A percentile compares a stretch with the other conserved stretches of the same genome.
Evolutionary conservation across 1,140 invertebrate genomes (phyloP).

Genomic region (Aphaenogaster rudis): DNA sequence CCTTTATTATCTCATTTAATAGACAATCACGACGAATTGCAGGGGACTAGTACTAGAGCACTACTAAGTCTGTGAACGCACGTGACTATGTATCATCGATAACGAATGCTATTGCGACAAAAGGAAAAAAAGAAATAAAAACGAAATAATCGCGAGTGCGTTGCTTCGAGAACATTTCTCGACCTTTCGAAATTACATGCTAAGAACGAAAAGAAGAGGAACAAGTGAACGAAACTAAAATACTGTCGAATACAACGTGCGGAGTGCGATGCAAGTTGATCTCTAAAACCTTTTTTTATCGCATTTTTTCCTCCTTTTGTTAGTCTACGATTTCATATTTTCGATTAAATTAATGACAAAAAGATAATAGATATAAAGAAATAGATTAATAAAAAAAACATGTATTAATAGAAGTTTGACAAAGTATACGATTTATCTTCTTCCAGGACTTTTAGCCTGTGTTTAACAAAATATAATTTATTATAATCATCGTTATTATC

Average conservation of each 20-base stretch:
- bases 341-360: neutral
- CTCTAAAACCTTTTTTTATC: slow-evolving; percentile 57
- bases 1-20: slow-evolving; percentile 38
- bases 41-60: slow-evolving; percentile 45
- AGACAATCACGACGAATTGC: slow-evolving; percentile 56
- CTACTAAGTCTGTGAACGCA: slow-evolving; percentile 49
- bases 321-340: neutral
- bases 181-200: slow-evolving; percentile 58
- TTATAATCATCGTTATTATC: neutral
- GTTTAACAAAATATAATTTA: neutral
- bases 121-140: slow-evolving; percentile 4
- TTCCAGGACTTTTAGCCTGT: neutral
- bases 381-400: neutral
- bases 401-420: neutral
- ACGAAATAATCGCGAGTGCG: slow-evolving; percentile 43
- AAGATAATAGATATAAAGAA: neutral
- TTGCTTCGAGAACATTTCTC: slow-evolving; percentile 56
- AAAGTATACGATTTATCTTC: neutral
- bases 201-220: slow-evolving; percentile 70
- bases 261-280: slow-evolving; percentile 74
- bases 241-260: slow-evolving; percentile 71
- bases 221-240: slow-evolving; percentile 75
- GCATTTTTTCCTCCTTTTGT: slow-evolving; percentile 43
- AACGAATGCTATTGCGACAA: slow-evolving; percentile 27
- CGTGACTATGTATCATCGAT: slow-evolving; percentile 38